These are phyloP conservation scores for Saccopteryx leptura DNA, from an alignment of 2,113 vertebrate genomes.

Conservation along the genomic window DNA sequence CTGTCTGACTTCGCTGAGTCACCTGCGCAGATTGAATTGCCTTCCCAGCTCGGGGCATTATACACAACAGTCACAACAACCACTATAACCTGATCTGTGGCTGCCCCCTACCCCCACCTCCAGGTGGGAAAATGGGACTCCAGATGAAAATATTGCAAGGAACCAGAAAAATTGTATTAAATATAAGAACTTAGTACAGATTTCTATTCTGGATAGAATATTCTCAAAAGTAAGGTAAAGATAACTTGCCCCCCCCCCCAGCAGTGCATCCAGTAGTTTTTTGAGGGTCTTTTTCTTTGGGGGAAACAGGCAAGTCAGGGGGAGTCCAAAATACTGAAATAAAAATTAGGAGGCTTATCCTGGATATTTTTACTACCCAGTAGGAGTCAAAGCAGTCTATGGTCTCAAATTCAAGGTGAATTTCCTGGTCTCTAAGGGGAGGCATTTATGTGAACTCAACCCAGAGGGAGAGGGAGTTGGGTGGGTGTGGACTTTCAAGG, in stretches of 20 bases:
- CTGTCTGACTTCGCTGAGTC: background rate
- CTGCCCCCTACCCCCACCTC: background rate
- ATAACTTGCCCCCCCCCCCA: background rate
- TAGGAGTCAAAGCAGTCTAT: background rate
- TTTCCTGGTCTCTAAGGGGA: background rate
- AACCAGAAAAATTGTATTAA: background rate
- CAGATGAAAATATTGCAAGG: background rate
- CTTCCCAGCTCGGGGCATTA: background rate
- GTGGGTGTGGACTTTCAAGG: background rate
- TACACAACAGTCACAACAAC: background rate
- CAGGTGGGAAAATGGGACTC: background rate
- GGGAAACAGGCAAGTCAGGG: background rate
- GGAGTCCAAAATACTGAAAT: background rate
- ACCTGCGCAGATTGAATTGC: background rate
- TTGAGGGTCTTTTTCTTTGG: background rate
- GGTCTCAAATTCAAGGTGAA: background rate
- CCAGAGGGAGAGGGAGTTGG: background rate
- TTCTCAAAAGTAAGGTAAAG: background rate
- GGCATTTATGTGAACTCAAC: background rate
- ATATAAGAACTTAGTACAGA: background rate
- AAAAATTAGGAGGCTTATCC: background rate
- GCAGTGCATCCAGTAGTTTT: background rate
- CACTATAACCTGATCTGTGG: fast-evolving
- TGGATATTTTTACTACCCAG: background rate
- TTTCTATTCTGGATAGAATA: background rate